Evolutionary conservation across 2,797 vertebrate species (phyloP).

Genomic region (Typhlichthys subterraneus): DNA sequence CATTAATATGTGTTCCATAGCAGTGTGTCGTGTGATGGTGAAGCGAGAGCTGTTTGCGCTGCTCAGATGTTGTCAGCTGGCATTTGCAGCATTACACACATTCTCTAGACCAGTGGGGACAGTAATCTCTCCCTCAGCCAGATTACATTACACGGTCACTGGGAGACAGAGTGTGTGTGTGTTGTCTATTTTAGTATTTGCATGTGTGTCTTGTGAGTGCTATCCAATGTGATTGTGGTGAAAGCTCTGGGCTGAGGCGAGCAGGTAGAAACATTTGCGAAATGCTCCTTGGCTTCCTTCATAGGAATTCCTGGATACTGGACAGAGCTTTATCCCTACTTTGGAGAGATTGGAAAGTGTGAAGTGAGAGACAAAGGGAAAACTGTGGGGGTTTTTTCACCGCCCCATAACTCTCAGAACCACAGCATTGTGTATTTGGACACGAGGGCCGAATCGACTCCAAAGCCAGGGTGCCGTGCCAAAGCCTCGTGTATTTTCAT

Average conservation of each 20-base stretch:
- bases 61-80: slow-evolving; percentile 16
- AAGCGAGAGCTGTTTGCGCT: slow-evolving; percentile 8
- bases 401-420: slow-evolving; percentile 7
- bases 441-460: slow-evolving; percentile 2
- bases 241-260: slow-evolving; percentile 42
- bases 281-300: slow-evolving; percentile 34
- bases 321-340: slow-evolving; percentile 28
- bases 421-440: slow-evolving; percentile 3
- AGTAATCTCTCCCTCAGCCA: background rate
- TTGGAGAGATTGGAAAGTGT: slow-evolving; percentile 30
- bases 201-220: slow-evolving; percentile 9
- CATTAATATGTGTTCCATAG: no score
- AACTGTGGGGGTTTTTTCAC: background rate
- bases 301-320: slow-evolving; percentile 53
- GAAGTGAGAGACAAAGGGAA: slow-evolving; percentile 26
- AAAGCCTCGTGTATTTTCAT: slow-evolving; percentile 14
- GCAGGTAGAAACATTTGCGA: slow-evolving; percentile 36
- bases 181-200: background rate
- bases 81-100: slow-evolving; percentile 12
- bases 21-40: background rate
- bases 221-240: slow-evolving; percentile 28
- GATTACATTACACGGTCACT: slow-evolving; percentile 8
- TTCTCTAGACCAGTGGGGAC: slow-evolving; percentile 8
- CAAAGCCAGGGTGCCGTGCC: background rate
- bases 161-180: background rate